Base-by-base conservation (phyloP, 2,888 invertebrate species). In the Chirona hameri region DNA sequence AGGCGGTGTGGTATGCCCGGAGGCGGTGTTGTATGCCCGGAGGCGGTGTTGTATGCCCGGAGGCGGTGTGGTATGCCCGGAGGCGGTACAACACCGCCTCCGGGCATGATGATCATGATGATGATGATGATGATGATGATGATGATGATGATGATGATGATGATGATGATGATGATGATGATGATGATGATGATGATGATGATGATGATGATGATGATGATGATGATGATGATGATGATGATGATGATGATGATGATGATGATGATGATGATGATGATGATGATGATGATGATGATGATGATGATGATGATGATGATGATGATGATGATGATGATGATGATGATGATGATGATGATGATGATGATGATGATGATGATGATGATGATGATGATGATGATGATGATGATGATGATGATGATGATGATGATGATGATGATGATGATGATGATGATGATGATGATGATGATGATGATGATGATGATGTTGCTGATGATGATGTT, bases 191-290 rank as follows among this genome's bases (percentile, higher is more conserved):
- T 65, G 65, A 65, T 65, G 65, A 65, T 65, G 65, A 65, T 65
- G 65, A 65, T 65, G 65, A 65, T 65, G 65, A 65, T 65, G 65
- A 65, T 65, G 65, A 65, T 65, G 65, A 65, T 65, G 65, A 65
- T 65, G 65, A 65, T 65, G 65, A 65, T 65, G 65, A 65, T 65
- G 65, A 65, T 65, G 65, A 65, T 65, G 65, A 65, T 65, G 65
- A 65, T 65, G 65, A 65, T 65, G 65, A 65, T 65, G 65, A 65
- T 65, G 65, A 65, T 65, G 65, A 65, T 65, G 65, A 65, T 65
- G 65, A 65, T 65, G 65, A 65, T 65, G 31, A 79, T 79, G 31
- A 29, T 79, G 79, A 79, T 79, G 79, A 79, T 29, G 31, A 29
- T 29, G 31, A 27, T 27, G 79, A 79, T 29, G 31, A 29, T 79